Evolutionary conservation across 2,888 invertebrate species (phyloP), one percentile per base, ranked within the genome.

Genomic region (Macroteleia sp.): DNA sequence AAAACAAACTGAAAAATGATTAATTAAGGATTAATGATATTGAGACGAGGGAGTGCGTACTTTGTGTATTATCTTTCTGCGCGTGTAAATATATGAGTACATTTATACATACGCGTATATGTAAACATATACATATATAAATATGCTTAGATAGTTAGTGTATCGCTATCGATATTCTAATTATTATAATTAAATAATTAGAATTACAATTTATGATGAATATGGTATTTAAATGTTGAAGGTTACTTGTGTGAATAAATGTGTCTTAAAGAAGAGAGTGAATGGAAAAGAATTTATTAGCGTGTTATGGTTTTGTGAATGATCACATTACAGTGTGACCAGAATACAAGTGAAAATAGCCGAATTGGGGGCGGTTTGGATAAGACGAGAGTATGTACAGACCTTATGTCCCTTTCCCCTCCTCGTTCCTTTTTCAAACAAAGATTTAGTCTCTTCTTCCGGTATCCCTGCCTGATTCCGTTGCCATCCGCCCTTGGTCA

Each of bases 171-270:
- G 84, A 86, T 87, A 88, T 87, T 83, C 75, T 66, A 69, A 79
- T 75, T 75, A 74, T 75, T 52, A 75, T 54, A 41, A 75, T 69
- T 20, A 6, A 75, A 75, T 75, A 71, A 75, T 79, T 73, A 75
- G 75, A 62, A 75, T 75, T 75, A 81, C 76, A 77, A 52, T 85
- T 85, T 84, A 86, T 77, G 83, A 82, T 85, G 77, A 84, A 86
- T 88, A 88, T 86, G 87, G 89, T 90, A 90, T 89, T 90, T 90
- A 89, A 90, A 90, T 90, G 90, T 90, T 90, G 88, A 62, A 80
- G 79, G 78, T 66, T 64, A 32, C 16, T 74, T 74, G 74, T 41
- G 67, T 30, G 57, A 52, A 44, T 61, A 50, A 20, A 22, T 59
- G 42, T 48, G 39, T 41, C 12, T 56, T 56, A 16, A 46, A 8